These are phyloP conservation scores for Bothrops jararaca DNA, from an alignment of 2,113 vertebrate species.

Conservation along the genomic window DNA sequence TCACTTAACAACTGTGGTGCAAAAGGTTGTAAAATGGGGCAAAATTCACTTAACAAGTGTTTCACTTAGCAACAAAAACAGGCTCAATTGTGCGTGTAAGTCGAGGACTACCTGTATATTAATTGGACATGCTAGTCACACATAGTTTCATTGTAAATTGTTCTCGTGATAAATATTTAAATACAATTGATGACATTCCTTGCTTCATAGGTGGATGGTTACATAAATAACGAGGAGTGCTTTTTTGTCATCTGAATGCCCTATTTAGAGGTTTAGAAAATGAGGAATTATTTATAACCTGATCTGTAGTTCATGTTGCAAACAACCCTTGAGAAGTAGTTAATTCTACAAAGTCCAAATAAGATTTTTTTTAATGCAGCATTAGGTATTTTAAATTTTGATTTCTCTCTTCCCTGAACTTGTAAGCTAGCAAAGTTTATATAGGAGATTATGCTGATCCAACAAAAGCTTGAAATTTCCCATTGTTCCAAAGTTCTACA, in stretches of 20 bases:
- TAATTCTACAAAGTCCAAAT: background rate
- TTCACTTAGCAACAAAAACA: background rate
- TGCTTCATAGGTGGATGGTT: background rate
- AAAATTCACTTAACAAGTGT: background rate
- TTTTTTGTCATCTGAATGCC: background rate
- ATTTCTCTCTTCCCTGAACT: background rate
- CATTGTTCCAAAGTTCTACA: background rate
- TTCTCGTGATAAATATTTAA: background rate
- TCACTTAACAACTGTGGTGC: background rate
- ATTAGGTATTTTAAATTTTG: background rate
- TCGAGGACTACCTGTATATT: background rate
- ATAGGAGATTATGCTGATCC: constrained; percentile 1
- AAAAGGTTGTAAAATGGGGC: background rate
- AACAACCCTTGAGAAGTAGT: background rate
- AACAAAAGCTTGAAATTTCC: constrained; percentile 4
- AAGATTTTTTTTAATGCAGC: constrained; percentile 15
- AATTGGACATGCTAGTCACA: background rate
- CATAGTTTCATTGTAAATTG: background rate
- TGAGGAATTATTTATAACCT: background rate
- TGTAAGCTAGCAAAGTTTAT: constrained; percentile 30
- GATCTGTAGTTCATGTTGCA: background rate
- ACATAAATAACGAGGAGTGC: accelerated
- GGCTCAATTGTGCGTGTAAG: background rate
- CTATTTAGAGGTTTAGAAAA: background rate
- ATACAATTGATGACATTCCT: background rate